phyloP scores from a whole-genome alignment of 2,113 vertebrate genomes.

The Etheostoma spectabile region DNA sequence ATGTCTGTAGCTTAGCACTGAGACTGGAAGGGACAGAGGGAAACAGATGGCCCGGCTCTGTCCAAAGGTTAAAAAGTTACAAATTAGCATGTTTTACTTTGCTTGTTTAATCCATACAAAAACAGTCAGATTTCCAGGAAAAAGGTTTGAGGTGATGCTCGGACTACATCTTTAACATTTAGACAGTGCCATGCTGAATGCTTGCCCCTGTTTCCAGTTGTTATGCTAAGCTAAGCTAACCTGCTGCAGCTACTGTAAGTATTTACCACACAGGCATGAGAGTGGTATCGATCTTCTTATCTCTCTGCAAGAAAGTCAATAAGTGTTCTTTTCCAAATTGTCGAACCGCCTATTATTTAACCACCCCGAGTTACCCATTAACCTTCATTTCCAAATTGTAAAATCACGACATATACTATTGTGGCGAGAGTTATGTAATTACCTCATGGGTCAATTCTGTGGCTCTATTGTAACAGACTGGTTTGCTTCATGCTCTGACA shows the following conservation, averaged over 20 bases:
- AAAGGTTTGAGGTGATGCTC: not conserved
- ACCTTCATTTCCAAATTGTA: not conserved
- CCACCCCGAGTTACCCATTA: not conserved
- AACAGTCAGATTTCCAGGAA: too few relatives aligned
- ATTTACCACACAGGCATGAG: not conserved
- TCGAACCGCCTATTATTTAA: not conserved
- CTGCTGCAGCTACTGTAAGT: not conserved
- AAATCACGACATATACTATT: not conserved
- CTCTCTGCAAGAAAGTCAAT: not conserved
- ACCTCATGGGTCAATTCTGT: conserved; percentile 12
- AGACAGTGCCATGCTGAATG: not conserved
- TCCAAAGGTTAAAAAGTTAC: too few relatives aligned
- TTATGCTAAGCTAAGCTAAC: not conserved
- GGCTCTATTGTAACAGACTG: conserved; percentile 20
- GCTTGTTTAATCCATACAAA: too few relatives aligned
- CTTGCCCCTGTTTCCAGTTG: not conserved
- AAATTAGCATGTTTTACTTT: too few relatives aligned
- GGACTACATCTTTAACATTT: not conserved
- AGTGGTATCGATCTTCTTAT: not conserved
- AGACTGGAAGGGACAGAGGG: too few relatives aligned
- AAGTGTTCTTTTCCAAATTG: not conserved
- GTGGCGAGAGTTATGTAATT: conserved; percentile 22
- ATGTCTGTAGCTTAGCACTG: conserved; percentile 2
- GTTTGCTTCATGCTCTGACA: conserved; percentile 45
- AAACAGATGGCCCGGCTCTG: too few relatives aligned